Evolutionary conservation across 2,888 invertebrate genomes (phyloP).

Genomic region (Caenorhabditis virilis): DNA sequence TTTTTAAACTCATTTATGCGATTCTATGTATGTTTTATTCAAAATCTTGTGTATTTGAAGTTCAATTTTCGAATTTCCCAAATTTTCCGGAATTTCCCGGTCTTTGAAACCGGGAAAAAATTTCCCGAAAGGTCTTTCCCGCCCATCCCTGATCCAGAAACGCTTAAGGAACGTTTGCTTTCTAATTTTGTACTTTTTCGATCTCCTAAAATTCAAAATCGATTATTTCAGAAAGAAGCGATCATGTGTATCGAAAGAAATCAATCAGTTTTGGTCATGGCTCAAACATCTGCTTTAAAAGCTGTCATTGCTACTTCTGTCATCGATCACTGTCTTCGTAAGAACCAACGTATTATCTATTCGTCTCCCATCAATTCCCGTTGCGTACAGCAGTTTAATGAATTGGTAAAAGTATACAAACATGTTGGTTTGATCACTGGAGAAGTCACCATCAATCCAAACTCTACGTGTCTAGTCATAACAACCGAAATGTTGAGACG

Average conservation of each 20-base stretch:
- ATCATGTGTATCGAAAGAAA: slow-evolving; percentile 87
- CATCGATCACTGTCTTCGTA: slow-evolving; percentile 88
- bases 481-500: slow-evolving; percentile 99
- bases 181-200: no score
- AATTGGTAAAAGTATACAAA: slow-evolving; percentile 81
- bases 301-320: slow-evolving; percentile 97
- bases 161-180: no score
- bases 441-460: slow-evolving; percentile 97
- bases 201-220: no score
- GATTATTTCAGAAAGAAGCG: slow-evolving; percentile 79
- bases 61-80: no score
- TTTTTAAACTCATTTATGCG: no score
- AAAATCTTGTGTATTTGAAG: no score
- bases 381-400: slow-evolving; percentile 98
- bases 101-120: no score
- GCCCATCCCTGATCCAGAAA: no score
- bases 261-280: slow-evolving; percentile 96
- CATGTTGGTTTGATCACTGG: slow-evolving; percentile 96
- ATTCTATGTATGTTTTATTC: no score
- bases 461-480: slow-evolving; percentile 97
- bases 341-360: slow-evolving; percentile 96
- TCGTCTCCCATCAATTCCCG: slow-evolving; percentile 99
- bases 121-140: no score
- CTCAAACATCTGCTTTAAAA: slow-evolving; percentile 98
- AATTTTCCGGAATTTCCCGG: no score